Percentiles rank a stretch among this genome's conserved stretches.
These are phyloP conservation scores for Xanthia togata DNA, from an alignment of 2,888 invertebrate genomes.

Conservation along the genomic window DNA sequence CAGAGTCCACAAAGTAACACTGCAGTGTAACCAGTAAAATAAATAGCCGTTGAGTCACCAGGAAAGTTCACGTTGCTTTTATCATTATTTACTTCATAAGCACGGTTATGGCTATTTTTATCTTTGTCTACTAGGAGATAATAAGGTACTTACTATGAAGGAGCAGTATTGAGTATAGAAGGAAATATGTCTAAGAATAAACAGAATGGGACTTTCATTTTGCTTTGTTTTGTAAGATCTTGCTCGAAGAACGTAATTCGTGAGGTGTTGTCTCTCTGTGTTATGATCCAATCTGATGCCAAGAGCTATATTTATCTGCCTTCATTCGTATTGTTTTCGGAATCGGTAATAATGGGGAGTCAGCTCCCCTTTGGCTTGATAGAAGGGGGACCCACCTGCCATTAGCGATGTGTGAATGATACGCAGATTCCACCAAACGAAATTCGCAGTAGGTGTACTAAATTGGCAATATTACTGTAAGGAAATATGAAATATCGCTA, in stretches of 20 bases:
- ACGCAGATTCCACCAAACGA: not conserved
- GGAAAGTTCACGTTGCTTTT: conserved; percentile 37
- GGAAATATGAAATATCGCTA: too few species aligned
- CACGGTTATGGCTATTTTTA: conserved; percentile 37
- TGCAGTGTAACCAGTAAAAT: conserved; percentile 33
- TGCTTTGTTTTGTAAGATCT: conserved; percentile 9
- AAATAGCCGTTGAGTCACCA: conserved; percentile 47
- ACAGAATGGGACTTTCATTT: conserved; percentile 23
- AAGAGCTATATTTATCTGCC: conserved; percentile 35
- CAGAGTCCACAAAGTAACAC: conserved; percentile 39
- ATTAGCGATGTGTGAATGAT: conserved; percentile 34
- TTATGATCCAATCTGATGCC: conserved; percentile 31
- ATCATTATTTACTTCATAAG: conserved; percentile 33
- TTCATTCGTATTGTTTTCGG: conserved; percentile 36
- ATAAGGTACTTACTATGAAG: conserved; percentile 11
- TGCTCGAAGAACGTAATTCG: conserved; percentile 4
- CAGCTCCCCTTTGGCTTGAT: conserved; percentile 43
- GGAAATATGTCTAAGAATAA: conserved; percentile 9
- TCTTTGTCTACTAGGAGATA: conserved; percentile 24
- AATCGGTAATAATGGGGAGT: conserved; percentile 37
- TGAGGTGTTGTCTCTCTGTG: conserved; percentile 20
- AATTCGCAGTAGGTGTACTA: not conserved
- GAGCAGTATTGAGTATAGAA: too few species aligned
- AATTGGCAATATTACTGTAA: too few species aligned
- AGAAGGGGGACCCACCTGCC: conserved; percentile 16